Base-by-base conservation (phyloP, 2,888 invertebrate genomes). In the Parelbella ahira region DNA sequence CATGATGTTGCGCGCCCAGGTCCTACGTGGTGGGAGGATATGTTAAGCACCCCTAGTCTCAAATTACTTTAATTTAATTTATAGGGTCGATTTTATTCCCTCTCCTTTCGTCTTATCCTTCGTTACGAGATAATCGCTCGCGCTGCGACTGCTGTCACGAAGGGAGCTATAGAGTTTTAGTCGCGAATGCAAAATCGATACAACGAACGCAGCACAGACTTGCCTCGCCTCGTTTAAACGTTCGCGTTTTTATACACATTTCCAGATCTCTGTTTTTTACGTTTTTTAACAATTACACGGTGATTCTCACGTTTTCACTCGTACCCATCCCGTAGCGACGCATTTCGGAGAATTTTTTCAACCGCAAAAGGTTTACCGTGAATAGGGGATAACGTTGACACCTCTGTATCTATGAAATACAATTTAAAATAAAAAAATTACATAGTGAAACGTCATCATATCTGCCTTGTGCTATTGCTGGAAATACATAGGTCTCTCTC, bases 111-210 rank as follows among this genome's bases (percentile, higher is more conserved):
- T n/a, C n/a, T n/a, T n/a, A n/a, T n/a, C n/a, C n/a, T n/a, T n/a
- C n/a, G n/a, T n/a, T n/a, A n/a, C n/a, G n/a, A n/a, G n/a, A n/a
- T n/a, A n/a, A n/a, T n/a, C n/a, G n/a, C n/a, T 24, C 24, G 32
- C 24, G 1, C 2, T 36, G 7, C 10, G 24, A 36, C 34, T n/a
- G 2, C 5, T 25, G 41, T 41, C 32, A 32, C 8, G 69, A 67
- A 50, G 49, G 44, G 51, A 56, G 48, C 50, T n/a, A 58, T 70
- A 75, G 70, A 71, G 77, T 77, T 78, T 71, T 64, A 48, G 55
- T 53, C 64, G 65, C 73, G 74, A 78, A 78, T 77, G 74, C 75
- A 74, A 82, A 81, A 82, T 83, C 83, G 72, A 83, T 82, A 83
- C 77, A 72, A 73, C 70, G 71, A n/a, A n/a, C n/a, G n/a, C 68